Conservation (phyloP, 2,888 invertebrate species). For the Caenorhabditis macrosperma region DNA sequence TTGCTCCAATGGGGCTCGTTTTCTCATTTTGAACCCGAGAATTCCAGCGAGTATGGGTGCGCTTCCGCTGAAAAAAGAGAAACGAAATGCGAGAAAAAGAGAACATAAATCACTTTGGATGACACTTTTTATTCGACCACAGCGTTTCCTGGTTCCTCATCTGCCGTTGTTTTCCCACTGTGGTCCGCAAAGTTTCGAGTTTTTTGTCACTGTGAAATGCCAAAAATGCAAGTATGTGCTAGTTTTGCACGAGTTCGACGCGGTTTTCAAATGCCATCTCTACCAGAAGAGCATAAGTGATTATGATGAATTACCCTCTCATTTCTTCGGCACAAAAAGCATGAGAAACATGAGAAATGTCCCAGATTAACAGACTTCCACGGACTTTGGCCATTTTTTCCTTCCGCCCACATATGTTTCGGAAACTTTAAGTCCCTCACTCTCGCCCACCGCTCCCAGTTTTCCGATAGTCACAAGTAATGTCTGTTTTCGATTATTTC, state of each 20-base stretch:
- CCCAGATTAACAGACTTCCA: constrained; percentile 1
- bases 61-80: background rate
- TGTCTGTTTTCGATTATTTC: background rate
- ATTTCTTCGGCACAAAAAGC: background rate
- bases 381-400: background rate
- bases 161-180: background rate
- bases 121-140: constrained; percentile 13
- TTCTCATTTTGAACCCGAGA: constrained; percentile 6
- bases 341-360: constrained; percentile 13
- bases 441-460: background rate
- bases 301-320: constrained; percentile 25
- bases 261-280: background rate
- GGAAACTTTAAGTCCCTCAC: too few relatives aligned
- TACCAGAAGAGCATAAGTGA: background rate
- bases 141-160: constrained; percentile 4
- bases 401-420: background rate
- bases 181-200: background rate
- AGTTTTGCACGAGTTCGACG: background rate
- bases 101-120: constrained; percentile 12
- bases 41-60: background rate
- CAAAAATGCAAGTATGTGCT: background rate
- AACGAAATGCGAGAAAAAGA: background rate
- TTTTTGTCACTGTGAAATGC: background rate
- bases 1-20: background rate
- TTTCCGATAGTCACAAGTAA: background rate